Evolutionary conservation across 2,797 vertebrate species (phyloP).

Genomic region (Oreochromis grahami): DNA sequence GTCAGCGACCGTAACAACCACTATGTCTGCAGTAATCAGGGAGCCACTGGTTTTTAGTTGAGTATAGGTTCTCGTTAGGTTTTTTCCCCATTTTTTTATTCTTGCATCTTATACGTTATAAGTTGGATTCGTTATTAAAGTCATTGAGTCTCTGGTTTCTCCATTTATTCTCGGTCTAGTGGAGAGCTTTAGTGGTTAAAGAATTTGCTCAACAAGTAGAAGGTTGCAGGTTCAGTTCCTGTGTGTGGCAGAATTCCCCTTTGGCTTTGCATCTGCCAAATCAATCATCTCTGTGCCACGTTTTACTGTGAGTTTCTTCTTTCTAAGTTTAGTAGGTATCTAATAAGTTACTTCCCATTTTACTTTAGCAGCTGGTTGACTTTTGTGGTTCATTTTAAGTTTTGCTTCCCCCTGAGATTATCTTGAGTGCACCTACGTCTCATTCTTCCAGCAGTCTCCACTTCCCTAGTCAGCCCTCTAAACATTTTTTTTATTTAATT

Average conservation of each 20-base stretch:
- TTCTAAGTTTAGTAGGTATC: not conserved
- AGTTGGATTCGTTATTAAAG: accelerated
- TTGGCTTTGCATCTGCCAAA: not conserved
- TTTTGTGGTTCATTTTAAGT: not conserved
- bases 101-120: not conserved
- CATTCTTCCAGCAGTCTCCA: not conserved
- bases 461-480: not conserved
- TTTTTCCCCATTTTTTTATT: accelerated
- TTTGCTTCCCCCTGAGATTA: not conserved
- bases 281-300: not conserved
- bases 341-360: not conserved
- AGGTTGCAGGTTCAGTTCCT: not conserved
- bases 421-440: not conserved
- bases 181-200: not conserved
- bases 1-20: too few species aligned
- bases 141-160: not conserved
- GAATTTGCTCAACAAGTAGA: not conserved
- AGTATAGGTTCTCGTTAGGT: not conserved
- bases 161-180: not conserved
- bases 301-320: not conserved
- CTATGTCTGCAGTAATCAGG: accelerated
- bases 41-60: not conserved
- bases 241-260: not conserved
- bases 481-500: accelerated
- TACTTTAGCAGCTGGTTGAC: not conserved